Base-by-base conservation (phyloP, 2,888 invertebrate species). In the Tinea pellionella region DNA sequence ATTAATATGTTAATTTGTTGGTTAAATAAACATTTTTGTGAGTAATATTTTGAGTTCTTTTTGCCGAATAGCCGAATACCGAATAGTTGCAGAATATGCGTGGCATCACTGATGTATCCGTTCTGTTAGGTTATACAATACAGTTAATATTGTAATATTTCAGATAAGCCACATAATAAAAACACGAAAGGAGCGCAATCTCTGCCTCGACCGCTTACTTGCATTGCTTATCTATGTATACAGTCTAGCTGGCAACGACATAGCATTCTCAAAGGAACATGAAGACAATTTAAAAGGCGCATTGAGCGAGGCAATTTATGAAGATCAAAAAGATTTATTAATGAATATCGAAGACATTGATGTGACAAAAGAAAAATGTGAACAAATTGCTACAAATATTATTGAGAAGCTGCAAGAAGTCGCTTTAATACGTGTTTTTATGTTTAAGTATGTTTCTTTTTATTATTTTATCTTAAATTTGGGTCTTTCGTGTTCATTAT, bases 211-310 rank as follows among this genome's bases (percentile, higher is more conserved):
- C 61, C 89, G 89, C 69, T 74, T 92, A 0, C 72, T 92, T 7
- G 87, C 89, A 0, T 71, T 92, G 15, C 72, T 92, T 3, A 83
- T 91, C 32, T 88, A 91, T 66, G 75, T 91, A 0, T 92, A 91
- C 68, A 90, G 92, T 0, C 70, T 92, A 18, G 85, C 87, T 53
- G 91, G 91, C 0, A 88, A 82, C 0, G 89, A 90, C 63, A 82
- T 90, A 6, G 73, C 78, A 0, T 90, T 90, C 66, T 77, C 89
- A 1, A 69, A 75, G 12, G 74, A 82, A 53, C 90, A 90, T 63
- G 89, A 90, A 67, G 78, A 81, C 12, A 75, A 74, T 3, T 71
- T 91, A 0, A 71, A 79, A 58, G 80, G 82, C 59, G 76, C 89
- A 0, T 71, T 92, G 3, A 79, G 81, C 58, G 85, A 84, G 56